Evolutionary conservation across 1,140 invertebrate species (phyloP), one percentile per base, ranked within the genome.

Genomic region (Drosophila sp.): DNA sequence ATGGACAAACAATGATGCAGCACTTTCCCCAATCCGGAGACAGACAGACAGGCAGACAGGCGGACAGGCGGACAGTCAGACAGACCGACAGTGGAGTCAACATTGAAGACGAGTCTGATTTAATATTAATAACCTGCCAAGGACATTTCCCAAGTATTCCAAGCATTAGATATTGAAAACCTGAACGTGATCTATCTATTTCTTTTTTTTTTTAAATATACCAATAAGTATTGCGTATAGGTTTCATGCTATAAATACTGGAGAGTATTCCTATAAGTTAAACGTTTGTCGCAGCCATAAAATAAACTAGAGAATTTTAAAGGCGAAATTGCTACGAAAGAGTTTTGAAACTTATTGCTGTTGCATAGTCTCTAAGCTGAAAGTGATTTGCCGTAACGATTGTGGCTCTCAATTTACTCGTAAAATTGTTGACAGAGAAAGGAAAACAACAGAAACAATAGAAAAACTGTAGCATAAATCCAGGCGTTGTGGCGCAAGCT

Each of bases 321-420:
- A 61, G 57, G 34, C 36, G 57, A 27, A 46, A 56, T 54, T 64
- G 61, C 50, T 61, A 7, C 14, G 43, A 27, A 70, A 63, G 51
- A 65, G 45, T 72, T 72, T 72, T 65, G 46, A 38, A 45, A 25
- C 21, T 63, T 56, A 54, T 62, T 45, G 57, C 38, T 53, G 18
- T 57, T 45, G 27, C 43, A 50, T 72, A 29, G 63, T 66, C 70
- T 64, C 72, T 83, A 70, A 80, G 64, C 71, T 61, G 27, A 84
- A 84, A 84, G 76, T 76, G 80, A 83, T 83, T 84, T 83, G 76
- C 57, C 63, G 66, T 84, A 80, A 76, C 80, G 80, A 80, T 82
- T 82, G 79, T 80, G 72, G 80, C 76, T 76, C 80, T 71, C 80
- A 58, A 79, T 79, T 78, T 74, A 72, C 76, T 83, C 80, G 80